A percentile compares a stretch with the other conserved stretches of the same genome.
Conservation (phyloP, 1,140 invertebrate species). For the Linepithema humile region DNA sequence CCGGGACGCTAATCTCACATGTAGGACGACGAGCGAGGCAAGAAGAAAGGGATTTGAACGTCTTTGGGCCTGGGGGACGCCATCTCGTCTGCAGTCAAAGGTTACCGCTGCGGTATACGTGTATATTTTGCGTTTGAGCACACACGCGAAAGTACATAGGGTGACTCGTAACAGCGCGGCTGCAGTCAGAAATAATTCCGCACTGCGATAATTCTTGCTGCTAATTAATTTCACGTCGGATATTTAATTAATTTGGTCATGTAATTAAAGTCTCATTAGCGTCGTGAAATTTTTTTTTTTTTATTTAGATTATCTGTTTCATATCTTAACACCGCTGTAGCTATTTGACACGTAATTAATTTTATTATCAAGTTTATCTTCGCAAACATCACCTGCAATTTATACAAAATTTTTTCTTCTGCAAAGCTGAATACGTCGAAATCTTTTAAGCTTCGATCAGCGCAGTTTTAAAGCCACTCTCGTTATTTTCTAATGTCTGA, state of each 20-base stretch:
- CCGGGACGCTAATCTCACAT: constrained; percentile 71
- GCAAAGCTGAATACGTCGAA: neutral
- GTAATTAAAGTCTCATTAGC: constrained; percentile 22
- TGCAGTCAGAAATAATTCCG: neutral
- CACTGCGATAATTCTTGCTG: neutral
- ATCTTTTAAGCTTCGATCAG: neutral
- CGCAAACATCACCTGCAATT: neutral
- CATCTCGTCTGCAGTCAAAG: constrained; percentile 32
- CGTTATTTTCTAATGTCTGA: neutral
- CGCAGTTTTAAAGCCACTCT: neutral
- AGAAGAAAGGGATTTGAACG: constrained; percentile 60
- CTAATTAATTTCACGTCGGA: neutral
- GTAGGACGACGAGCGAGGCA: constrained; percentile 60
- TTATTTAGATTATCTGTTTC: neutral
- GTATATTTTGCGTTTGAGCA: neutral
- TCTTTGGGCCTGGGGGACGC: constrained; percentile 38
- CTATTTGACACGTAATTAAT: neutral
- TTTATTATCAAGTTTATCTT: neutral
- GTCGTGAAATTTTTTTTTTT: neutral
- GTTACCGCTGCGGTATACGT: neutral
- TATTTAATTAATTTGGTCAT: constrained; percentile 24
- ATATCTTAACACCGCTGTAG: neutral
- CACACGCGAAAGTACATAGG: neutral
- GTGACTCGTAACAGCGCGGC: too few relatives aligned
- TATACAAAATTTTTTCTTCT: neutral